Conservation (phyloP, 2,113 vertebrate species). For the Eclectus roratus region DNA sequence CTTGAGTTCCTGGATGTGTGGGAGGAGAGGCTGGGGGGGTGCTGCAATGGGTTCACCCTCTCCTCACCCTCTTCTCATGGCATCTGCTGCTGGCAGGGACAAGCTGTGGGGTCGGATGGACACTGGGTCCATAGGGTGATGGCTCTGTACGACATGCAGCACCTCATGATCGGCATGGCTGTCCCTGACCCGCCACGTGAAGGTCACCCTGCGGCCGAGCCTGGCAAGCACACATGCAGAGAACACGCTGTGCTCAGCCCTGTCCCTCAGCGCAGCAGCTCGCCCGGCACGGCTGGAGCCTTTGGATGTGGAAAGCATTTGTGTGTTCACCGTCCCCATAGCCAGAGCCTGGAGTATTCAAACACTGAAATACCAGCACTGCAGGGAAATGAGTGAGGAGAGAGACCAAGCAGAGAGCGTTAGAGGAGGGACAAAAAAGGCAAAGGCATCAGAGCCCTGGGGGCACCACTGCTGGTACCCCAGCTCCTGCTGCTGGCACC, state of each 20-base stretch:
- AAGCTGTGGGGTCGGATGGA: not conserved
- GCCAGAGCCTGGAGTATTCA: not conserved
- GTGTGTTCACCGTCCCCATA: rapidly evolving
- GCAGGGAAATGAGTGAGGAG: not conserved
- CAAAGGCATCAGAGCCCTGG: not conserved
- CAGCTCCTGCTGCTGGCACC: not conserved
- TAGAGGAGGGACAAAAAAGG: not conserved
- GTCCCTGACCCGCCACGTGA: not conserved
- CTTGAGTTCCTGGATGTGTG: not conserved
- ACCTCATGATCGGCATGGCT: rapidly evolving
- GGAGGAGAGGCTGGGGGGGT: not conserved
- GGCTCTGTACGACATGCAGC: rapidly evolving
- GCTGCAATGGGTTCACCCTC: not conserved
- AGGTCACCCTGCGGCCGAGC: not conserved
- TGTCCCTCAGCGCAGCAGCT: not conserved
- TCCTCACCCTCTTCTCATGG: not conserved
- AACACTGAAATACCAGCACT: not conserved
- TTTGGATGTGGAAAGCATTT: not conserved
- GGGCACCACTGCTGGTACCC: not conserved
- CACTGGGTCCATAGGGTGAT: not conserved
- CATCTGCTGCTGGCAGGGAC: not conserved
- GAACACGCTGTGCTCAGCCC: not conserved
- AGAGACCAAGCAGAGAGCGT: rapidly evolving
- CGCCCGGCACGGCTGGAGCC: not conserved
- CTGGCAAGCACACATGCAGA: not conserved